Base-by-base conservation (phyloP, 2,113 vertebrate species). In the Paracanthobrama guichenoti region DNA sequence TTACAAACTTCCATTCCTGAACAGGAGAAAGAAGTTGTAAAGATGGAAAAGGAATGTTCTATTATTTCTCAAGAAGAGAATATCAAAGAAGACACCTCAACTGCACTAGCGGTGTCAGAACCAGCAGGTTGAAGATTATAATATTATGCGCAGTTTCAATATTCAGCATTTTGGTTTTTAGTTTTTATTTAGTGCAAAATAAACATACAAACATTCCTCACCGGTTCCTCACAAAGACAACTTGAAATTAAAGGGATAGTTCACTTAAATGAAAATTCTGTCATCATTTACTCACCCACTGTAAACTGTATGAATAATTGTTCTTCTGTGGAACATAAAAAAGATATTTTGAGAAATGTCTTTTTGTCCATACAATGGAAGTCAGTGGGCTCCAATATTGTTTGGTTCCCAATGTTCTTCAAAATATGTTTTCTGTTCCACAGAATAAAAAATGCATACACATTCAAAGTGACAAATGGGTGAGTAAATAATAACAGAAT, bases 41-140 rank as follows among this genome's bases (percentile, higher is more conserved):
- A 67, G 24, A 72, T 84, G 18, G 83, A 64, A 62, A 66, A 20
- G 22, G 60, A 73, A 4, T 12, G n/a, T 53, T 26, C 22, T 39
- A 31, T 46, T 50, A 44, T 18, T 59, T 35, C 67, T 57, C 44
- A n/a, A 20, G 46, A 83, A 64, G 82, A 79, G 76, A 84, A 50
- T 2, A 35, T 20, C 28, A 79, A 75, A 42, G 83, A 72, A 46
- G 60, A 86, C 9, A 59, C 20, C 0, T 59, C 85, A 14, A 42
- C 71, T 60, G 71, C 44, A 4, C 64, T 80, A 24, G 60, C 48
- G 4, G 26, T 77, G 46, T 80, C 84, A 81, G 53, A 86, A 71
- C 22, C 50, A n/a, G 57, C 24, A 89, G 88, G 88, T 87, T 76
- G 44, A 72, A 35, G 8, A 11, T 18, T 59, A 26, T 42, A 35